phyloP scores from a whole-genome alignment of 2,888 invertebrate genomes.

The Acleris cristana region DNA sequence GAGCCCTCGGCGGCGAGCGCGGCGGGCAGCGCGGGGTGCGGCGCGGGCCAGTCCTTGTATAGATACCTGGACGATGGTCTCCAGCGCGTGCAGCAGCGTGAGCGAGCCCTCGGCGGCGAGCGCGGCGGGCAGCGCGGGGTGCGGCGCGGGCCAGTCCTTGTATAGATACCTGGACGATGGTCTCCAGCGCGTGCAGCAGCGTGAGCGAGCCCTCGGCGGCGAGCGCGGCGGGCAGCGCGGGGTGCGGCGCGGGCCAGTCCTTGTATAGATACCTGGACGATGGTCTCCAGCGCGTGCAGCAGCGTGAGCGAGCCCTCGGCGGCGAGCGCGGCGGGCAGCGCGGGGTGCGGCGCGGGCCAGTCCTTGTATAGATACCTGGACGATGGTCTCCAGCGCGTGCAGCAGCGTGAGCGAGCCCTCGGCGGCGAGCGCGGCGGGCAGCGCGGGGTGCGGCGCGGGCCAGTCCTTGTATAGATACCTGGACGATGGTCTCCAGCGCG shows the following conservation, averaged over 20 bases:
- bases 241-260: slow-evolving; percentile 60
- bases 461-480: slow-evolving; percentile 76
- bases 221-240: slow-evolving; percentile 74
- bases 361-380: slow-evolving; percentile 83
- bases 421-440: slow-evolving; percentile 86
- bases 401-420: slow-evolving; percentile 94
- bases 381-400: slow-evolving; percentile 93
- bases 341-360: slow-evolving; percentile 57
- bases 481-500: slow-evolving; percentile 92
- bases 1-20: slow-evolving; percentile 92
- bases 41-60: slow-evolving; percentile 62
- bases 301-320: slow-evolving; percentile 94
- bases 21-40: slow-evolving; percentile 61
- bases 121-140: slow-evolving; percentile 62
- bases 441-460: slow-evolving; percentile 55
- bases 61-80: slow-evolving; percentile 89
- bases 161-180: slow-evolving; percentile 86
- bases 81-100: slow-evolving; percentile 93
- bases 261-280: slow-evolving; percentile 85
- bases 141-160: slow-evolving; percentile 64
- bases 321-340: slow-evolving; percentile 82
- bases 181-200: slow-evolving; percentile 93
- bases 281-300: slow-evolving; percentile 93
- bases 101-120: slow-evolving; percentile 94
- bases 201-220: slow-evolving; percentile 95